Conservation (phyloP, 2,113 vertebrate genomes). For the Macrotis lagotis region DNA sequence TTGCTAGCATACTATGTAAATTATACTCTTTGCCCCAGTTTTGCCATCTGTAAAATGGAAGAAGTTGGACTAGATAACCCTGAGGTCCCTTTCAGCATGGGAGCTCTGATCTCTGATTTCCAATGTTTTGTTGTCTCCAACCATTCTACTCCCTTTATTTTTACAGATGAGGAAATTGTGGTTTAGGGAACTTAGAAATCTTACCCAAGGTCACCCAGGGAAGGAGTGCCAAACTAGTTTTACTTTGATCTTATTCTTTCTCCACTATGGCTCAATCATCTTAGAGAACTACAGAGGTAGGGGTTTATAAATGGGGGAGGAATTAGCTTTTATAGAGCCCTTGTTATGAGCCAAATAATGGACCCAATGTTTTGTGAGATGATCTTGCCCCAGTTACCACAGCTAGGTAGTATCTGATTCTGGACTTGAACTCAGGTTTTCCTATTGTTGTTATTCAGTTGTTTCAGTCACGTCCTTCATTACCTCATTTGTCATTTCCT, state of each 20-base stretch:
- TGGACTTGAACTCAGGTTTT: no score
- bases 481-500: no score
- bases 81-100: background rate
- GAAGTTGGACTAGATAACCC: background rate
- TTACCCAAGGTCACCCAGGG: background rate
- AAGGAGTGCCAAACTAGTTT: background rate
- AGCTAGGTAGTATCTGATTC: no score
- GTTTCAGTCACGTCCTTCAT: no score
- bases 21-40: no score
- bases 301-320: no score
- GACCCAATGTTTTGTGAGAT: background rate
- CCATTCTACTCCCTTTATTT: background rate
- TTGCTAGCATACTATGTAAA: no score
- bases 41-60: background rate
- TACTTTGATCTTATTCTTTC: background rate
- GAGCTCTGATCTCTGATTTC: background rate
- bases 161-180: background rate
- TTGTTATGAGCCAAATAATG: background rate
- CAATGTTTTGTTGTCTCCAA: background rate
- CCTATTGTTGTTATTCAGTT: no score
- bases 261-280: background rate
- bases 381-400: no score
- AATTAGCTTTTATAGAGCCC: no score
- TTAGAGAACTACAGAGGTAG: background rate
- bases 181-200: background rate